Evolutionary conservation across 2,888 invertebrate genomes (phyloP).

Genomic region (Stratiomys singularior): DNA sequence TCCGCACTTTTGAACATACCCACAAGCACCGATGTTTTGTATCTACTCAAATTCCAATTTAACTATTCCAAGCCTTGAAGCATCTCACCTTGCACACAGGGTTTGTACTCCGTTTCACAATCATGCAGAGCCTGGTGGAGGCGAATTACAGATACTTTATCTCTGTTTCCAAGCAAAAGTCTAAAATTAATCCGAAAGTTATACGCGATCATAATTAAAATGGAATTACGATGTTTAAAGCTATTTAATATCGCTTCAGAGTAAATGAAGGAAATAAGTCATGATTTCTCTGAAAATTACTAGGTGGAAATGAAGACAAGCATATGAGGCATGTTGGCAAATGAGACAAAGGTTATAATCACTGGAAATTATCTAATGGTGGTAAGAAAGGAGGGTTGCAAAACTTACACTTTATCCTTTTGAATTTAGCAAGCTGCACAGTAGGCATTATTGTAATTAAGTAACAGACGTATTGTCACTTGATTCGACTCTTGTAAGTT

Average conservation of each 20-base stretch:
- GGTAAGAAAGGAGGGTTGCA: no score
- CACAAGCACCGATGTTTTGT: slow-evolving; percentile 16
- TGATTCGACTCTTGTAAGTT: no score
- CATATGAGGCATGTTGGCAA: no score
- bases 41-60: slow-evolving; percentile 37
- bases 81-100: background rate
- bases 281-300: slow-evolving; percentile 18
- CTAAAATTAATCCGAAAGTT: slow-evolving; percentile 35
- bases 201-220: slow-evolving; percentile 36
- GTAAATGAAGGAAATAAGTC: slow-evolving; percentile 33
- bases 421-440: no score
- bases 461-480: no score
- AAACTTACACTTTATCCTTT: no score
- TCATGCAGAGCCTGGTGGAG: background rate
- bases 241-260: slow-evolving; percentile 37
- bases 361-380: no score
- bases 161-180: slow-evolving; percentile 15
- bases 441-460: no score
- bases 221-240: slow-evolving; percentile 40
- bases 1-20: slow-evolving; percentile 41
- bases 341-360: no score
- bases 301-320: background rate
- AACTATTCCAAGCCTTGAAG: background rate
- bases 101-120: background rate
- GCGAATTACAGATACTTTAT: background rate